Evolutionary conservation across 2,113 vertebrate species (phyloP), one percentile per base, ranked within the genome.

Genomic region (Callorhinus ursinus): DNA sequence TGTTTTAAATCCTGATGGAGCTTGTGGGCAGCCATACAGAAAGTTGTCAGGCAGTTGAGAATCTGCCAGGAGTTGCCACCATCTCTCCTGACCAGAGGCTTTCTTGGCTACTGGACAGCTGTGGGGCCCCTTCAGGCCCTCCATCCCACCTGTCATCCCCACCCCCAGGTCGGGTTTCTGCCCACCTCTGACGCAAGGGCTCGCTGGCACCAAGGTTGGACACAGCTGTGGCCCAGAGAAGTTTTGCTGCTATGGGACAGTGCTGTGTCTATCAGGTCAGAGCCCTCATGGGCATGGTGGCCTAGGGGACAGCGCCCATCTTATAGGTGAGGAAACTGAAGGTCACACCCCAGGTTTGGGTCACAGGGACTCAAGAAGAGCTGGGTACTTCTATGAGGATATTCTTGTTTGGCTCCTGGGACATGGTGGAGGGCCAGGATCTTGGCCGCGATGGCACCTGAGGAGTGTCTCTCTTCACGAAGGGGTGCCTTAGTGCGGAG

Each of bases 151-250:
- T 39, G 0, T 71, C 53, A 36, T 31, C 24, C n/a, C 42, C 55
- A 0, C 22, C 21, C 42, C 31, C 31, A n/a, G 69, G 9, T 31
- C 7, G 19, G 36, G 14, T 72, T 69, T 76, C 76, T 88, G 14
- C 65, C 39, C 5, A n/a, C 49, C 57, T 36, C 5, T 7, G 46
- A 39, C 33, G 4, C 19, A 28, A 81, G 65, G 76, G 36, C 36
- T 61, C 5, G 16, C 16, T 2, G 24, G 61, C 16, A 2, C 28
- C 13, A 1, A 16, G 14, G 13, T 36, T 1, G 3, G 46, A 57
- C 22, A 36, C 55, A 11, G 51, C 46, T 22, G 9, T 22, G 9
- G 33, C 39, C 11, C 28, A 26, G 28, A 28, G 28, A 31, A 51
- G 65, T 59, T 57, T 49, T 19, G 9, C 57, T 57, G 4, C 67